Percentiles rank a stretch among this genome's conserved stretches.
These are phyloP conservation scores for Sanderia malayensis DNA, from an alignment of 30 jellyfish, hydroid and myxozoan genomes.

Conservation along the genomic window DNA sequence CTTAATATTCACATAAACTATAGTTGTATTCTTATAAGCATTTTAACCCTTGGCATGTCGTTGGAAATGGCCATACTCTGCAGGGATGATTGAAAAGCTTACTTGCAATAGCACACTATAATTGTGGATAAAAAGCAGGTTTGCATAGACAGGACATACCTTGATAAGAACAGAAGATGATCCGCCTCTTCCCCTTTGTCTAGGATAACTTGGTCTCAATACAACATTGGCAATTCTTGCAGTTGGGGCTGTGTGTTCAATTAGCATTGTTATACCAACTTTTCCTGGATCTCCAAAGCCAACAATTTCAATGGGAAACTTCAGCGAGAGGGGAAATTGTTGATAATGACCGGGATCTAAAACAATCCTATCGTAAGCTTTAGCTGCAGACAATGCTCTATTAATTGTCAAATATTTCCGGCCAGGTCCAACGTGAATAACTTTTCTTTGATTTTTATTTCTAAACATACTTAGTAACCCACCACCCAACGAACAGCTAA, in stretches of 20 bases:
- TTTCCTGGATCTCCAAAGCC: constrained; percentile 85
- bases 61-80: too few species aligned
- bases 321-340: constrained; percentile 63
- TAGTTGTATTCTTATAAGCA: too few species aligned
- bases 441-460: constrained; percentile 51
- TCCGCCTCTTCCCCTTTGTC: constrained; percentile 73
- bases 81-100: too few species aligned
- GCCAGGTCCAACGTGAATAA: constrained; percentile 76
- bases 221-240: constrained; percentile 73
- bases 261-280: constrained; percentile 59
- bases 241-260: constrained; percentile 64
- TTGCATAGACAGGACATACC: too few species aligned
- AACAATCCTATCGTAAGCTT: constrained; percentile 66
- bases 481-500: constrained; percentile 56
- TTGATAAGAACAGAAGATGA: constrained; percentile 64
- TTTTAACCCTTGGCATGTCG: too few species aligned
- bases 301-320: constrained; percentile 75
- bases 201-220: constrained; percentile 62
- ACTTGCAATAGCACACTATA: too few species aligned
- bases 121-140: too few species aligned
- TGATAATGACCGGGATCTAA: constrained; percentile 71
- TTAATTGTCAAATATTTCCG: constrained; percentile 64
- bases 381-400: constrained; percentile 75
- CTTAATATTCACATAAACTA: too few species aligned
- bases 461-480: constrained; percentile 50